These are phyloP conservation scores for Protonemura montana DNA, from an alignment of 2,888 invertebrate genomes.

Conservation along the genomic window DNA sequence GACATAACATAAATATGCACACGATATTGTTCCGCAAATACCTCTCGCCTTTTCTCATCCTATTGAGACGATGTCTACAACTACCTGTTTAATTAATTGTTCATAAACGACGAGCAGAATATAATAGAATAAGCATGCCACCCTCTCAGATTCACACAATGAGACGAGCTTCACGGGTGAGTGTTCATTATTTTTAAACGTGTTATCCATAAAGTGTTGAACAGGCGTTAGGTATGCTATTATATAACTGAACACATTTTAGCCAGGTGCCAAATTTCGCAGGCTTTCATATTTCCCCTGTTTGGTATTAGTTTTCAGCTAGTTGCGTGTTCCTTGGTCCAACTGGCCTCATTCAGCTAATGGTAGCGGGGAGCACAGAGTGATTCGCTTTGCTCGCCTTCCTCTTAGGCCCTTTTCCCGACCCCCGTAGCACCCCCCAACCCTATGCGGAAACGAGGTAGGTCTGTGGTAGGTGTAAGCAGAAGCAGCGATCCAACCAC, in stretches of 20 bases:
- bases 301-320: conserved; percentile 46
- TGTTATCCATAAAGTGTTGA: conserved; percentile 29
- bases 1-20: background rate
- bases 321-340: conserved; percentile 39
- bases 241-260: conserved; percentile 44
- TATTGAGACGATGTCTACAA: background rate
- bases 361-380: background rate
- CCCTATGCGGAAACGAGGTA: too few species aligned
- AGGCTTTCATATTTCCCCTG: conserved; percentile 47
- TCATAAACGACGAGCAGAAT: conserved; percentile 9
- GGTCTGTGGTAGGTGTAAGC: too few species aligned
- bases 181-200: conserved; percentile 38
- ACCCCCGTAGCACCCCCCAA: too few species aligned
- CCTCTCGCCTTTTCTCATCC: background rate
- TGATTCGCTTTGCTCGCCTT: background rate
- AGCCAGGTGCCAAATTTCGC: conserved; percentile 46
- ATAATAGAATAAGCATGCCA: conserved; percentile 22
- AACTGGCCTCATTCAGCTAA: background rate
- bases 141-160: conserved; percentile 26
- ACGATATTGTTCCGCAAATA: background rate
- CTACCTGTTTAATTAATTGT: conserved; percentile 36
- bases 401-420: background rate
- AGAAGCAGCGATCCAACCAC: background rate
- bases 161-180: conserved; percentile 22
- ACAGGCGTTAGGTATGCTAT: conserved; percentile 18